Conservation (phyloP, 2,797 vertebrate genomes). For the Gymnothorax reevesii region DNA sequence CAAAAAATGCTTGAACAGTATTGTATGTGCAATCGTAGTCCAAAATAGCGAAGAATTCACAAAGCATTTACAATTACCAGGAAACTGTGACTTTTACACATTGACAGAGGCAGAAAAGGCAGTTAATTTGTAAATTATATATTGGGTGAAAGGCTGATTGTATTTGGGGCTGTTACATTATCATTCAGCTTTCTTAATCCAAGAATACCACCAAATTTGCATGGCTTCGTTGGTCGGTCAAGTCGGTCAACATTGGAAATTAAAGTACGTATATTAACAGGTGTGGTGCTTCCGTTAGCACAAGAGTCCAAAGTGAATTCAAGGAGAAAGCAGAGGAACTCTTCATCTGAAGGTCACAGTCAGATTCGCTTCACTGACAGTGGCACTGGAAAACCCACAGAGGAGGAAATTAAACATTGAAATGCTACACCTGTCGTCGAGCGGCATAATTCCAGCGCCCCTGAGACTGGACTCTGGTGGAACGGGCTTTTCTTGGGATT, state of each 20-base stretch:
- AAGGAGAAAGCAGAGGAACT: constrained; percentile 11
- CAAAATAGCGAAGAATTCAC: too few relatives aligned
- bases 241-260: neutral
- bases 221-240: too few relatives aligned
- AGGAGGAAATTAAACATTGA: neutral
- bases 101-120: neutral
- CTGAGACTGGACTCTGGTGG: constrained; percentile 57
- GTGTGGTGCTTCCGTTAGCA: constrained; percentile 16
- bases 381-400: neutral
- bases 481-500: constrained; percentile 6
- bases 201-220: neutral
- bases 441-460: constrained; percentile 52
- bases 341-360: neutral
- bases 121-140: neutral
- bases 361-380: constrained; percentile 10
- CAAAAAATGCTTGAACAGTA: too few relatives aligned
- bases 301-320: constrained; percentile 31
- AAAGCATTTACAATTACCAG: too few relatives aligned
- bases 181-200: neutral
- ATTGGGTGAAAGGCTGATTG: neutral
- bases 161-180: neutral
- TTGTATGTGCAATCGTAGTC: too few relatives aligned
- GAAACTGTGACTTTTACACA: neutral
- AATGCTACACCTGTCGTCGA: constrained; percentile 43
- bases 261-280: constrained; percentile 41